phyloP scores from a whole-genome alignment of 2,888 invertebrate species.

The Drosophila yooni region DNA sequence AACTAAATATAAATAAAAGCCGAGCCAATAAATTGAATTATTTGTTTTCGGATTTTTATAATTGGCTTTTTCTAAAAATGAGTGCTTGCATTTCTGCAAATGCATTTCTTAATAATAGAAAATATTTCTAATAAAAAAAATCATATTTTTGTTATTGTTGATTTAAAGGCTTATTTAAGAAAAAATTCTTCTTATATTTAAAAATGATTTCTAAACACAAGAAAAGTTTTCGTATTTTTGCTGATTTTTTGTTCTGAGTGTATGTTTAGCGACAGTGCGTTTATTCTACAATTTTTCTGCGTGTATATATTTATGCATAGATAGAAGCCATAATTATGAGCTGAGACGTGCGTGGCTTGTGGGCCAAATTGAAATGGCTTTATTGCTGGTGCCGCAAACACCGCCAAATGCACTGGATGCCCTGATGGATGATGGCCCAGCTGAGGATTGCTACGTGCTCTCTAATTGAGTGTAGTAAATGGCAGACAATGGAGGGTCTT shows the following conservation, averaged over 20 bases:
- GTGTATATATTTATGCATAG: conserved; percentile 1
- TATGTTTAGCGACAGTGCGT: background rate
- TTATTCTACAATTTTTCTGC: background rate
- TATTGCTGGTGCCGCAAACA: conserved; percentile 21
- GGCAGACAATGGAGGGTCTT: background rate
- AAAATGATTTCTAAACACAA: background rate
- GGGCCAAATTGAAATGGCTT: conserved; percentile 45
- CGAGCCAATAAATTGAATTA: no score
- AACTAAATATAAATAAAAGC: no score
- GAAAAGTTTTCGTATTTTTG: background rate
- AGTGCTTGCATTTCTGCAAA: no score
- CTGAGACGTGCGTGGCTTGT: conserved; percentile 38
- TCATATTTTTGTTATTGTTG: no score
- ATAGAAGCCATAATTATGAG: conserved; percentile 12
- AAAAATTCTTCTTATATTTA: background rate
- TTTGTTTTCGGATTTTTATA: no score
- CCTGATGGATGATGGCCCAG: conserved; percentile 34
- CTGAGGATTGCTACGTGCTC: conserved; percentile 29
- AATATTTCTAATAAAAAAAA: no score
- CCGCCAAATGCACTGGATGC: conserved; percentile 16
- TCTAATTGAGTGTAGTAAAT: conserved; percentile 63
- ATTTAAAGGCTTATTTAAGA: no score
- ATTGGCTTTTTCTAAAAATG: no score
- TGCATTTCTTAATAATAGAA: no score
- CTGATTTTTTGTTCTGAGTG: background rate